These are phyloP conservation scores for Amphipoea oculea DNA, from an alignment of 2,888 invertebrate species.

Conservation along the genomic window DNA sequence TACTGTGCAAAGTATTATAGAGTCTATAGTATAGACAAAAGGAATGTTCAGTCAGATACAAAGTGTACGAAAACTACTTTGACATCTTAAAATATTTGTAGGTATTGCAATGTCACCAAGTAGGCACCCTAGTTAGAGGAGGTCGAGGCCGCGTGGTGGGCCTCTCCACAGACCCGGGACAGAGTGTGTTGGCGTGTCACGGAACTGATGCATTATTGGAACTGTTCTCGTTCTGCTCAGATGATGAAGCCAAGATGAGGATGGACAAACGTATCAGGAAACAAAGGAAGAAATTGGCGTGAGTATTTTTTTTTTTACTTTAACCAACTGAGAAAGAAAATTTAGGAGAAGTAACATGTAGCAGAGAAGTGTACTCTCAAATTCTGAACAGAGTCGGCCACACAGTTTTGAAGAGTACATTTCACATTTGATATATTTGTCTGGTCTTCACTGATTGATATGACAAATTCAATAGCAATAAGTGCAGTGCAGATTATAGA, in stretches of 20 bases:
- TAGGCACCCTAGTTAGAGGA: slow-evolving; percentile 94
- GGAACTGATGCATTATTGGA: slow-evolving; percentile 96
- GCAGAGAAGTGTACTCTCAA: neutral
- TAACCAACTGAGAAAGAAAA: neutral
- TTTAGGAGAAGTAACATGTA: neutral
- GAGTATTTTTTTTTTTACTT: slow-evolving; percentile 66
- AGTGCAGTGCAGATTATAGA: neutral
- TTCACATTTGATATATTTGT: neutral
- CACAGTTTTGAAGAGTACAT: neutral
- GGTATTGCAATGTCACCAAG: slow-evolving; percentile 93
- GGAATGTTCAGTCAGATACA: no score
- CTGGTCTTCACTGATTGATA: neutral
- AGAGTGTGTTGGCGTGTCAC: slow-evolving; percentile 94
- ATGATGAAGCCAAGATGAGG: slow-evolving; percentile 93
- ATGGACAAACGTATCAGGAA: slow-evolving; percentile 95
- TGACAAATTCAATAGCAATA: neutral
- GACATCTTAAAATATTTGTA: slow-evolving; percentile 58
- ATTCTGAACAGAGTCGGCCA: neutral
- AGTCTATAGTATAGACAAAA: no score
- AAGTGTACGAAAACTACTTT: neutral
- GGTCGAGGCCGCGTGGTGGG: slow-evolving; percentile 95
- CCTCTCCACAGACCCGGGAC: slow-evolving; percentile 93
- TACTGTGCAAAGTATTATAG: no score
- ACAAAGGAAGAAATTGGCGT: slow-evolving; percentile 91
- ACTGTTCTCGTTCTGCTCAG: slow-evolving; percentile 94